phyloP scores from a whole-genome alignment of 1,140 invertebrate genomes.

The Monomorium pharaonis region DNA sequence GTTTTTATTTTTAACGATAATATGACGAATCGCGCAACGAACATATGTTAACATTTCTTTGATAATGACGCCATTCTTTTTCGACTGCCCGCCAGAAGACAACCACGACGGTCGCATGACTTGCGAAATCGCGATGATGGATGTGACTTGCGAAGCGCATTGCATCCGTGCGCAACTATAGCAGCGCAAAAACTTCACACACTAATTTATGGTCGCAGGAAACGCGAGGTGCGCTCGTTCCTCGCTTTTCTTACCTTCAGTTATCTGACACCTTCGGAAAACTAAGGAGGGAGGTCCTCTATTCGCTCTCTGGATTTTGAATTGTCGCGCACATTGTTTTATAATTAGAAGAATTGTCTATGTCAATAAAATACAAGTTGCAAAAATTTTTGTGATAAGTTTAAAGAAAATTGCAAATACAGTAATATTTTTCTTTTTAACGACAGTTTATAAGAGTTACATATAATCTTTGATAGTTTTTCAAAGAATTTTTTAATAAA shows the following conservation, averaged over 20 bases:
- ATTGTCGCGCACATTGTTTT: background rate
- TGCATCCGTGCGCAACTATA: slow-evolving; percentile 48
- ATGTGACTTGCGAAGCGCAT: slow-evolving; percentile 59
- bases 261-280: slow-evolving; percentile 39
- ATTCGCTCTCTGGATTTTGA: background rate
- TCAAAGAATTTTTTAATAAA: background rate
- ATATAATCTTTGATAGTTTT: background rate
- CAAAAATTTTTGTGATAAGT: background rate
- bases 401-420: background rate
- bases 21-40: slow-evolving; percentile 26
- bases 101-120: slow-evolving; percentile 49
- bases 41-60: slow-evolving; percentile 39
- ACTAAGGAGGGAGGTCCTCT: background rate
- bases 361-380: background rate
- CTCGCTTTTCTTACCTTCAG: slow-evolving; percentile 43
- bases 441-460: background rate
- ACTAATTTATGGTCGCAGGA: slow-evolving; percentile 57
- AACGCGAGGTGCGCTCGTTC: slow-evolving; percentile 37
- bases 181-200: slow-evolving; percentile 55
- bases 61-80: slow-evolving; percentile 57
- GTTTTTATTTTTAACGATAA: slow-evolving; percentile 18
- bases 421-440: background rate
- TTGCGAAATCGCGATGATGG: slow-evolving; percentile 59
- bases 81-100: slow-evolving; percentile 36
- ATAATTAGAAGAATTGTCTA: background rate